Evolutionary conservation across 2,113 vertebrate species (phyloP).

Genomic region (Chloropsis hardwickii): DNA sequence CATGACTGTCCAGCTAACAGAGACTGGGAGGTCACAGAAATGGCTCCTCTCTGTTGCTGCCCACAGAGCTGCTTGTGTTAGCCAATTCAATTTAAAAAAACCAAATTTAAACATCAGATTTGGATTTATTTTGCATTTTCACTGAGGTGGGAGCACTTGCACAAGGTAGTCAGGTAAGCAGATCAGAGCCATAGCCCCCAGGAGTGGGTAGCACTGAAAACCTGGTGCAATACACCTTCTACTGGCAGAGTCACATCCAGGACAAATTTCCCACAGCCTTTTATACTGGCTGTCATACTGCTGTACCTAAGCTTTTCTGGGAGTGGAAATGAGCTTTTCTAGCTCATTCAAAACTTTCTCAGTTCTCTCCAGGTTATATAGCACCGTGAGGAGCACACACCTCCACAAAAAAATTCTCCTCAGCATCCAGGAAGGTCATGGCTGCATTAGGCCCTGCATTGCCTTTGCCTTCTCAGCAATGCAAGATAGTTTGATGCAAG

Average conservation of each 20-base stretch:
- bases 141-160: not conserved
- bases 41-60: not conserved
- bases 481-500: not conserved
- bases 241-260: not conserved
- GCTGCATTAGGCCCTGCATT: not conserved
- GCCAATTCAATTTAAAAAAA: not conserved
- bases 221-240: not conserved
- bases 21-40: not conserved
- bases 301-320: not conserved
- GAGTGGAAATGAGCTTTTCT: not conserved
- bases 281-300: not conserved
- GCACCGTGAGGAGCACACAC: rapidly evolving
- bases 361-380: not conserved
- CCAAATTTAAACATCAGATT: not conserved
- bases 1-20: not conserved
- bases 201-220: not conserved
- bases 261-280: not conserved
- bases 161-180: not conserved
- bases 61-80: not conserved
- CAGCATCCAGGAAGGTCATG: not conserved
- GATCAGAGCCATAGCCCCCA: not conserved
- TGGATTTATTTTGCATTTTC: not conserved
- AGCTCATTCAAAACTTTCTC: not conserved
- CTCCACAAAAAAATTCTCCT: not conserved
- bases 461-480: not conserved